Evolutionary conservation across 2,113 vertebrate genomes (phyloP), one percentile per base, ranked within the genome.

Genomic region (Typhlomys cinereus): DNA sequence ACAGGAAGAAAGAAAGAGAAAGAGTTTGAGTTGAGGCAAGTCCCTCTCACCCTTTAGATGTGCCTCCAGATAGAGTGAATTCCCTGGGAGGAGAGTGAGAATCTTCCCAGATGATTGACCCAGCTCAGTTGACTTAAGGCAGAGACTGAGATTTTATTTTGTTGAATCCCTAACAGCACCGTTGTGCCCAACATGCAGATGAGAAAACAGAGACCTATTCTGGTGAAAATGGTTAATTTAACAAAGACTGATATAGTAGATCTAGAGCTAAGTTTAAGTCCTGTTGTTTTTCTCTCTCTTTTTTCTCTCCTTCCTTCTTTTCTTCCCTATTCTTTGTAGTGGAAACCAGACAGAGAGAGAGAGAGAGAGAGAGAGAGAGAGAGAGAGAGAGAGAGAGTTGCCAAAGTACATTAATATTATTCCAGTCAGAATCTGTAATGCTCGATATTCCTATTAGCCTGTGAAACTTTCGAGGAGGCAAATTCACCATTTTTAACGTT

Each of bases 1-100:
- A 14, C 73, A 36, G 39, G 34, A 82, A 90, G 87, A 31, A 67
- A 2, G n/a, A 7, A 71, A 81, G 29, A 36, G 48, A 64, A 94
- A 44, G 14, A 67, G 85, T 94, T 94, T 15, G 34, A 23, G 76
- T n/a, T n/a, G n/a, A n/a, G n/a, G n/a, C n/a, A n/a, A n/a, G n/a
- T n/a, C 14, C 21, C 54, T 57, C 15, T 57, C 54, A 57, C 15
- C 21, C 4, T 17, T 15, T 17, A 57, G 8, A 57, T 57, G 54
- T 57, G 15, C 54, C 54, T 57, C 21, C n/a, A n/a, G n/a, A n/a
- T n/a, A n/a, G n/a, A n/a, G n/a, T n/a, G n/a, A n/a, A n/a, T 57
- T 57, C 21, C 8, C 54, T 57, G 54, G 54, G 15, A 17, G 21
- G 54, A 57, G 54, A 18, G n/a, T 8, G 54, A 57, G 54, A 57